Conservation (phyloP, 2,797 vertebrate species). For the Lateolabrax maculatus region DNA sequence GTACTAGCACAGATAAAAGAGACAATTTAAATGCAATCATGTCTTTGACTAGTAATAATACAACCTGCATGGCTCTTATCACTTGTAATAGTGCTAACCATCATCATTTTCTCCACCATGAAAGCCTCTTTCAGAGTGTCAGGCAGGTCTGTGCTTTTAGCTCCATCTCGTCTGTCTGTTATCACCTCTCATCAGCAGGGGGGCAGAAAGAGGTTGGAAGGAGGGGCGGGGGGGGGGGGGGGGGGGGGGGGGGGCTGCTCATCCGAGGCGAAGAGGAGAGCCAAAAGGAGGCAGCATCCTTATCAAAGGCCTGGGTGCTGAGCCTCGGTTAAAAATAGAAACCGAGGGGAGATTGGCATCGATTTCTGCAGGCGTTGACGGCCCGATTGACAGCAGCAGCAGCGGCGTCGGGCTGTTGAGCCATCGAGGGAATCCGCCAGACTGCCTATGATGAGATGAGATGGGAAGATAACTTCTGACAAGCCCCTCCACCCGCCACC, state of each 20-base stretch:
- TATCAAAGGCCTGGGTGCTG: slow-evolving; percentile 80
- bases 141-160: slow-evolving; percentile 65
- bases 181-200: slow-evolving; percentile 75
- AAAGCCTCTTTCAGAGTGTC: slow-evolving; percentile 63
- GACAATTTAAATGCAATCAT: slow-evolving; percentile 49
- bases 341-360: slow-evolving; percentile 83
- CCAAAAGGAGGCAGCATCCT: slow-evolving; percentile 76
- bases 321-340: slow-evolving; percentile 83
- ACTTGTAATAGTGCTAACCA: slow-evolving; percentile 51
- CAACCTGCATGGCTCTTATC: slow-evolving; percentile 29
- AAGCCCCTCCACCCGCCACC: slow-evolving; percentile 78
- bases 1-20: slow-evolving; percentile 25
- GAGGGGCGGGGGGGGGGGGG: slow-evolving; percentile 1
- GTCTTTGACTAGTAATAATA: slow-evolving; percentile 50
- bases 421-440: slow-evolving; percentile 84
- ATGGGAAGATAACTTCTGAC: slow-evolving; percentile 85
- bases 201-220: slow-evolving; percentile 41
- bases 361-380: slow-evolving; percentile 84
- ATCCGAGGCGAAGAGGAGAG: slow-evolving; percentile 67
- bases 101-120: slow-evolving; percentile 62
- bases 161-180: slow-evolving; percentile 72
- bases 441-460: slow-evolving; percentile 84
- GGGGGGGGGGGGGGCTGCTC: slow-evolving; percentile 45
- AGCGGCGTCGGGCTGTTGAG: slow-evolving; percentile 73
- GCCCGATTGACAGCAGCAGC: slow-evolving; percentile 83